These are phyloP conservation scores for Sarotherodon lohbergeri DNA, from an alignment of 2,113 vertebrate species.

Conservation along the genomic window DNA sequence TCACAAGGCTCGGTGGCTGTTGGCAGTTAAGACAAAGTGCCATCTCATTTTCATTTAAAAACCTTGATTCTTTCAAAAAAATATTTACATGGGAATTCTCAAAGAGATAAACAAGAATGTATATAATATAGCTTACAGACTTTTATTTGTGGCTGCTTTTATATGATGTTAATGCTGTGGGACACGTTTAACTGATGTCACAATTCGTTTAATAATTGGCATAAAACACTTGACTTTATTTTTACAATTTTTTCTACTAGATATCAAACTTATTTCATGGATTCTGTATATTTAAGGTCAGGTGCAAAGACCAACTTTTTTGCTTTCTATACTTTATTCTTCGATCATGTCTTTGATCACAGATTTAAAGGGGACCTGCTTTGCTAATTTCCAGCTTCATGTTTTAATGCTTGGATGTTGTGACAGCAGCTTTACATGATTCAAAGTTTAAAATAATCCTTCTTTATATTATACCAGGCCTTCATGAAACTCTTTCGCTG, in stretches of 20 bases:
- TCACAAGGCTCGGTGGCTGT: not conserved
- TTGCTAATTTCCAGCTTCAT: not conserved
- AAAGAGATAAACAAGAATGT: not conserved
- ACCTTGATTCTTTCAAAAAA: not conserved
- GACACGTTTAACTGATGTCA: not conserved
- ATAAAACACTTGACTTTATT: not conserved
- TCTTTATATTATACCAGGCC: not conserved
- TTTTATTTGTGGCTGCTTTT: not conserved
- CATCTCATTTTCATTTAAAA: not conserved
- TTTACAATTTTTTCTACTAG: not conserved
- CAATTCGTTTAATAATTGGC: not conserved
- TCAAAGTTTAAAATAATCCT: not conserved
- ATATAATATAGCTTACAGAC: not conserved
- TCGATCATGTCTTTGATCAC: not conserved
- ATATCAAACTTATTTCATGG: not conserved
- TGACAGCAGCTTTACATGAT: not conserved
- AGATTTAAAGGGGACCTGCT: no score
- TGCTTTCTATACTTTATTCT: not conserved
- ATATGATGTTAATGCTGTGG: not conserved
- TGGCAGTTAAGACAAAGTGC: not conserved
- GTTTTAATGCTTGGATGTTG: not conserved
- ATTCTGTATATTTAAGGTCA: not conserved
- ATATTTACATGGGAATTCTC: not conserved
- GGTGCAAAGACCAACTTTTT: not conserved
- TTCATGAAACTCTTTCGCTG: not conserved